Percentiles rank a stretch among this genome's conserved stretches.
Conservation (phyloP, 1,140 invertebrate species). For the Drosophila watanabei region DNA sequence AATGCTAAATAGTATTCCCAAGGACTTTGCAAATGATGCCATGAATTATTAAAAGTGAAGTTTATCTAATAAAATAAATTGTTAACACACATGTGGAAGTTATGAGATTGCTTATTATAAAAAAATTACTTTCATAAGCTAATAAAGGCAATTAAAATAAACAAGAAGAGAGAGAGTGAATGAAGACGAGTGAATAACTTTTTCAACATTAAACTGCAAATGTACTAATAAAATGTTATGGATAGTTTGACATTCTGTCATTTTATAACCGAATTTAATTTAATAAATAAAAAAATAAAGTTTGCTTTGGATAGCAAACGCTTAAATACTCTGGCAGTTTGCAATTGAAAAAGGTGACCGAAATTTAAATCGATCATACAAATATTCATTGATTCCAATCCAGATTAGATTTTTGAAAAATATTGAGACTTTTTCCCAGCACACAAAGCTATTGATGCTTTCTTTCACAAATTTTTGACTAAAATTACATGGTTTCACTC, state of each 20-base stretch:
- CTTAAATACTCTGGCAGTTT: no score
- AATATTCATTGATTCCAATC: no score
- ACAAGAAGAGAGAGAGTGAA: not conserved
- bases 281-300: no score
- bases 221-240: not conserved
- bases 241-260: not conserved
- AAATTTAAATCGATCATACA: no score
- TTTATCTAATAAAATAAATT: not conserved
- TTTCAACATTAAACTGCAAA: rapidly evolving
- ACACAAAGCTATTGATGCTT: not conserved
- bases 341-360: no score
- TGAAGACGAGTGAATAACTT: not conserved
- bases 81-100: not conserved
- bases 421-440: no score
- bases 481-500: not conserved
- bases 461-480: not conserved
- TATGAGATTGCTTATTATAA: no score
- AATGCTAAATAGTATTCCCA: no score
- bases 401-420: no score
- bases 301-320: no score
- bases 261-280: no score
- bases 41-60: not conserved
- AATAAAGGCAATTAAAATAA: not conserved
- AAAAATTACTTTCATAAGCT: no score
- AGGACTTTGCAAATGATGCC: not conserved